Evolutionary conservation across 2,888 invertebrate species (phyloP), one percentile per base, ranked within the genome.

Genomic region (Chrysopilus asiliformis): DNA sequence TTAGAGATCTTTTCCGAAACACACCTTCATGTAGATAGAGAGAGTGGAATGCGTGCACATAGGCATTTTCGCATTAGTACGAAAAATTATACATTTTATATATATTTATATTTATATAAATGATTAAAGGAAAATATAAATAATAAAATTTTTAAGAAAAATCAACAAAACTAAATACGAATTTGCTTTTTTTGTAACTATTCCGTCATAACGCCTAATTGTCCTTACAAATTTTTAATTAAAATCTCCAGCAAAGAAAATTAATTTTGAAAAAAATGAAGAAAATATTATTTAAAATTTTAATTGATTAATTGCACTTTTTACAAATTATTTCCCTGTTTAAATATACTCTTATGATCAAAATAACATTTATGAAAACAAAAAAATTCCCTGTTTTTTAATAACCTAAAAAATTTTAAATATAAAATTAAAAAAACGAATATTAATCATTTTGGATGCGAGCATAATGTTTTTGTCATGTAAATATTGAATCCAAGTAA

Each of bases 1-100:
- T 84, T 80, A 84, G 83, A 78, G 84, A 85, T 82, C 84, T 82
- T 84, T 85, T 85, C 83, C 85, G 84, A 84, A 84, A 85, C 79
- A 85, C 83, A 79, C 85, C 84, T 85, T 64, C 62, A 60, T 58
- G 60, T 43, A 41, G 39, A 43, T 38, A 60, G 59, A 60, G 70
- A 66, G 65, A 66, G 67, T 67, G 70, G 68, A 68, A 70, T 69
- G 69, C 62, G 63, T 62, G 63, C 63, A 63, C 60, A 62, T 56
- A 47, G 61, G 62, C 63, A 63, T 56, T 55, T 47, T 57, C 61
- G 63, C 63, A 63, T 63, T 60, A 60, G 59, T 63, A 62, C 60
- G 56, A 60, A 67, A 64, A 64, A 65, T 61, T 64, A 63, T 64
- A 67, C 66, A 66, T 46, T n/a, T n/a, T n/a, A n/a, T n/a, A n/a